Base-by-base conservation (phyloP, 1,140 invertebrate genomes). In the Mycetomoellerius zeteki region DNA sequence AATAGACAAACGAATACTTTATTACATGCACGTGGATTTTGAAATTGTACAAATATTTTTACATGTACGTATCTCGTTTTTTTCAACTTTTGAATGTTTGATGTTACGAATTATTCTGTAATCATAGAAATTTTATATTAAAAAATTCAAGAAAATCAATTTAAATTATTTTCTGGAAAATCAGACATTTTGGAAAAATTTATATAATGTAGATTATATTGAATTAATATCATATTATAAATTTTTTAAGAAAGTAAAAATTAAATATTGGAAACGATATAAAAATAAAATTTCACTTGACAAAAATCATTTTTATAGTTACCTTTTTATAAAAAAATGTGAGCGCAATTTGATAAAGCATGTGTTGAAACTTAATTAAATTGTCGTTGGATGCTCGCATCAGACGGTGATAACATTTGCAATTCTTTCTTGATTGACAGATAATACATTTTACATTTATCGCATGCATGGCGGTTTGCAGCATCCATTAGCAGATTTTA, bases 401-500 rank as follows among this genome's bases (percentile, higher is more conserved):
- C 71, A 69, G 64, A 50, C 12, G 84, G 16, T 30, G 56, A 78
- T 67, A 86, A 54, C 21, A 56, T 88, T 73, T 71, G n/a, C 37
- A 82, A 86, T 88, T 86, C 87, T 86, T 86, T 85, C 72, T 52
- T 77, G 54, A 89, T 73, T 54, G 85, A 33, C 33, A 82, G 50
- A 84, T 75, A 84, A 87, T 87, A 69, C 71, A 72, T 82, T 84
- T 75, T 77, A 69, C 54, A 71, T 69, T 43, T 65, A 86, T 80
- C 56, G 65, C n/a, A 64, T 27, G n/a, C 52, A 56, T 24, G 52
- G 77, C 24, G 33, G 86, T 60, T 73, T 84, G 64, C 58, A 43
- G 43, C 65, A 65, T 87, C 86, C 88, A 89, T 89, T 89, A 85
- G 81, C 62, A 69, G 47, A 80, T 89, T 89, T 89, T 78, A 80